Evolutionary conservation across 2,888 invertebrate species (phyloP), one percentile per base, ranked within the genome.

Genomic region (Argyra leucocephala): DNA sequence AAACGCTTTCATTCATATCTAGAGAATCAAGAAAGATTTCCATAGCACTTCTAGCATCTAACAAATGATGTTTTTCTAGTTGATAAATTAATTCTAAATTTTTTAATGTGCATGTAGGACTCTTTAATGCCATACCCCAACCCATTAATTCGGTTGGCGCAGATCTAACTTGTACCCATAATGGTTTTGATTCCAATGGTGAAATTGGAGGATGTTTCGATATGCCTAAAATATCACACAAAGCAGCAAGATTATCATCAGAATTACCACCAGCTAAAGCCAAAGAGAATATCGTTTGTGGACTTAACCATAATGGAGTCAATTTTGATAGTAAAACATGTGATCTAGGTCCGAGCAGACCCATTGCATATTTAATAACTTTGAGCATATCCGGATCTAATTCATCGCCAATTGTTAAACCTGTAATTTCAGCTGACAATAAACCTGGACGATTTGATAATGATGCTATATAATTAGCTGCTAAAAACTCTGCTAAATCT

Each of bases 391-490:
- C 78, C 1, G 82, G 82, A 61, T 83, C 76, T 2, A 81, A 78
- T 65, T 83, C 83, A 61, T 74, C 75, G 6, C 72, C 73, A 12
- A 74, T 70, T 21, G 73, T 72, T 9, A 75, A 67, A 0, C 74
- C 74, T 2, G 74, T 73, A 64, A 84, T 75, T 73, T 84, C 84
- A 15, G 81, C 76, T 22, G 82, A 76, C 6, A 83, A 73, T 21
- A 83, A 78, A 62, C 82, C 81, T 0, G 82, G 80, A 68, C 82
- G 80, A 69, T 81, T 81, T 6, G 82, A 81, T 6, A 83, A 76
- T 1, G 83, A 82, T 1, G 82, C 80, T n/a, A 83, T 76, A 71
- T 83, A 83, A 70, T 82, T 82, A 1, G 83, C 83, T 1, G 83
- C 81, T n/a, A 83, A 73, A 70, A 82, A 83, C 69, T 83, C 83